Conservation (phyloP, 2,113 vertebrate genomes). For the Saguinus midas region DNA sequence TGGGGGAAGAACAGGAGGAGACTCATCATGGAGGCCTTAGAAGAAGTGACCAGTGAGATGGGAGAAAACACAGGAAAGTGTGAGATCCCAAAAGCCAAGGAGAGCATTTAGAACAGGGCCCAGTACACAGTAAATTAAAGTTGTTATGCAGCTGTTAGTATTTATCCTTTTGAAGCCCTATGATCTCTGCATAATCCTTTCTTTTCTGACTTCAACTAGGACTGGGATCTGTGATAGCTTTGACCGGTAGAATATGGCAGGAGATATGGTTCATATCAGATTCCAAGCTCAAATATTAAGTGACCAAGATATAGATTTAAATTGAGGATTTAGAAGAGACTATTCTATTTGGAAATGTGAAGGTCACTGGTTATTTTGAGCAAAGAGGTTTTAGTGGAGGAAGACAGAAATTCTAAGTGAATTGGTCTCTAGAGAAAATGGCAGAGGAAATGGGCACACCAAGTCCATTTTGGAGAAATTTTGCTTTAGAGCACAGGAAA, state of each 20-base stretch:
- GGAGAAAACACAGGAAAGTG: neutral
- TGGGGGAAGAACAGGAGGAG: rapidly evolving
- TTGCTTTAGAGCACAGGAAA: neutral
- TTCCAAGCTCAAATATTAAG: neutral
- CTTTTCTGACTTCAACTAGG: neutral
- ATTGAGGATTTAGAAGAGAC: neutral
- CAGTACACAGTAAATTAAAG: neutral
- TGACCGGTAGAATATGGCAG: neutral
- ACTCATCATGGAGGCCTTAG: neutral
- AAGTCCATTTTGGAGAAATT: neutral
- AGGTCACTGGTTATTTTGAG: neutral
- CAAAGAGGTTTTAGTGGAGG: neutral
- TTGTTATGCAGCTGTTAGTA: neutral
- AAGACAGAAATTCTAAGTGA: neutral
- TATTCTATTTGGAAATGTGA: neutral
- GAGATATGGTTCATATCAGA: neutral
- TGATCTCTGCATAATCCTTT: neutral
- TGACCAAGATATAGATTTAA: neutral
- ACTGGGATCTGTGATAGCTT: neutral
- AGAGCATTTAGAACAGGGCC: neutral
- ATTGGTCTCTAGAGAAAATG: neutral
- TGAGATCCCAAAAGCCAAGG: neutral
- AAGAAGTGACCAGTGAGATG: neutral
- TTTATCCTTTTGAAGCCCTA: neutral
- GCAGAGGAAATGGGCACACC: neutral